Conservation (phyloP, 2,888 invertebrate genomes). For the Glomeris marginata region DNA sequence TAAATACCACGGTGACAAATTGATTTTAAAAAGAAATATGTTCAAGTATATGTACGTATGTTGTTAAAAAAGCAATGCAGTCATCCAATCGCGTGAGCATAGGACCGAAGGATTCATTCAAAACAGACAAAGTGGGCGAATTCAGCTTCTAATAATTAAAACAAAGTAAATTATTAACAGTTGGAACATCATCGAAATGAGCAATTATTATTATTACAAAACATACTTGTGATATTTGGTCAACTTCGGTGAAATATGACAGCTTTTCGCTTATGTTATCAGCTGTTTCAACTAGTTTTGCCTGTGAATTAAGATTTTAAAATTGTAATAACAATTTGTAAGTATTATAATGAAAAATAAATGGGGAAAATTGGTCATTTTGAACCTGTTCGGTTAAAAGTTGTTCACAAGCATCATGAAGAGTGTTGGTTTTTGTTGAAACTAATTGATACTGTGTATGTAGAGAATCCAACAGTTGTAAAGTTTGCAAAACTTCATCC, state of each 20-base stretch:
- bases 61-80: slow-evolving; percentile 66
- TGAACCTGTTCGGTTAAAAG: slow-evolving; percentile 61
- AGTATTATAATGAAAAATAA: slow-evolving; percentile 7
- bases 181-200: no score
- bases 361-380: slow-evolving; percentile 3
- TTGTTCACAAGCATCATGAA: slow-evolving; percentile 84
- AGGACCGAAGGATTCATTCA: slow-evolving; percentile 66
- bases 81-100: slow-evolving; percentile 70
- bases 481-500: slow-evolving; percentile 49
- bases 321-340: no score
- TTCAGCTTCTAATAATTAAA: slow-evolving; percentile 46
- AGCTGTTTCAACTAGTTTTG: slow-evolving; percentile 59
- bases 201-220: slow-evolving; percentile 1
- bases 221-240: slow-evolving; percentile 45
- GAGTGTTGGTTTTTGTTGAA: slow-evolving; percentile 77
- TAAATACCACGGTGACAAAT: neutral
- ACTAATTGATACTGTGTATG: slow-evolving; percentile 69
- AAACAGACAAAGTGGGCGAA: slow-evolving; percentile 63
- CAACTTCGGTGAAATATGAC: slow-evolving; percentile 72
- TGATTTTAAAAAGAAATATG: no score
- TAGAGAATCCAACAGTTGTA: slow-evolving; percentile 54
- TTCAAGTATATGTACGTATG: slow-evolving; percentile 46
- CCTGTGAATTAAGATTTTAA: no score
- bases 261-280: slow-evolving; percentile 63
- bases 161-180: no score